A percentile compares a stretch with the other conserved stretches of the same genome.
Evolutionary conservation across 2,113 vertebrate genomes (phyloP).

Genomic region (Alosa alosa): DNA sequence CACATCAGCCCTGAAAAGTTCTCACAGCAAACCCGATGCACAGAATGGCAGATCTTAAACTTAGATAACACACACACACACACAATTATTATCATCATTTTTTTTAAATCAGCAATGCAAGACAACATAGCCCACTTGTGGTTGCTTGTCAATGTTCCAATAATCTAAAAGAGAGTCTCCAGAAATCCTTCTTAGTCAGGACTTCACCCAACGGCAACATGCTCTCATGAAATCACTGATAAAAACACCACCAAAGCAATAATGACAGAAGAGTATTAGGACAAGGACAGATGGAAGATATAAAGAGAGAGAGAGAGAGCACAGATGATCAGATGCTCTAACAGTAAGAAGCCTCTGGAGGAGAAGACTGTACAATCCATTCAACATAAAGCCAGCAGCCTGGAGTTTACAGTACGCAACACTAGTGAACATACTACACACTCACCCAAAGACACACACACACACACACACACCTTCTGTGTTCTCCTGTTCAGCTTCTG

Average conservation of each 20-base stretch:
- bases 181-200: background rate
- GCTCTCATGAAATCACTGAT: background rate
- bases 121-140: background rate
- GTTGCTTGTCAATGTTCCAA: background rate
- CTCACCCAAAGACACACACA: background rate
- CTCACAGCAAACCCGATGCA: background rate
- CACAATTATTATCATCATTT: background rate
- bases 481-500: background rate
- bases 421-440: constrained; percentile 36
- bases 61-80: background rate
- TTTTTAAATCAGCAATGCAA: background rate
- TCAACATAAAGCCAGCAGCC: constrained; percentile 6
- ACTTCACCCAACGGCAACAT: background rate
- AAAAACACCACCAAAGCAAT: background rate
- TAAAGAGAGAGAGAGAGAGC: background rate
- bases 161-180: background rate
- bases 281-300: background rate
- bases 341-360: background rate
- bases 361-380: background rate
- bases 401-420: constrained; percentile 2
- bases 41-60: background rate
- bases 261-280: background rate
- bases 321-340: background rate
- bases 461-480: constrained; percentile 13
- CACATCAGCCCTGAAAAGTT: background rate